phyloP scores from a whole-genome alignment of 2,888 invertebrate species.

The Epinotia ramella region DNA sequence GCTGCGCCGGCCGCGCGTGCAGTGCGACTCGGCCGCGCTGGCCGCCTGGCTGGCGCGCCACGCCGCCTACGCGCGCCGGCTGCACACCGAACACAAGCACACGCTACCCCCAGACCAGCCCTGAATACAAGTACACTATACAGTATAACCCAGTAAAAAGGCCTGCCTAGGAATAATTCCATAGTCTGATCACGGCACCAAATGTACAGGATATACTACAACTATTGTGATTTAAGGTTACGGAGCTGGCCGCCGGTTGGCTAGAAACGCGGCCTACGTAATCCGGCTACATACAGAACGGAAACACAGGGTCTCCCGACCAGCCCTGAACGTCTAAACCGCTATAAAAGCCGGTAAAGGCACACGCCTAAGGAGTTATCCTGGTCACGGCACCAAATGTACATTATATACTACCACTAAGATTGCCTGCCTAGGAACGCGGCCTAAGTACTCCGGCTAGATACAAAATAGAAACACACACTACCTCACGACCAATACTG shows the following conservation, averaged over 20 bases:
- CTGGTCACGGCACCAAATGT: neutral
- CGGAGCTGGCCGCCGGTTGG: neutral
- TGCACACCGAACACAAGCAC: constrained; percentile 92
- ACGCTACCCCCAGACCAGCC: constrained; percentile 81
- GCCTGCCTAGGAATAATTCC: neutral
- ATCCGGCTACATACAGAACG: neutral
- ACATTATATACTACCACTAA: neutral
- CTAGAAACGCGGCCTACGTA: neutral
- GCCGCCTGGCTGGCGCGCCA: constrained; percentile 90
- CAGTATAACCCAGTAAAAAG: neutral
- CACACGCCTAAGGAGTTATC: neutral
- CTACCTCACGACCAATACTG: too few relatives aligned
- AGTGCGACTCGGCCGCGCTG: constrained; percentile 90
- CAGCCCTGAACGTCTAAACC: too few relatives aligned
- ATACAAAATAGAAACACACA: too few relatives aligned
- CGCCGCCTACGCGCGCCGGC: constrained; percentile 95
- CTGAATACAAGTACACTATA: neutral
- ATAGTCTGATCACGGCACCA: neutral
- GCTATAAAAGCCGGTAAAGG: too few relatives aligned
- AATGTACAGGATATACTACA: neutral
- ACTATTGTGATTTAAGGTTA: neutral
- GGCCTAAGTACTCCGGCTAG: too few relatives aligned
- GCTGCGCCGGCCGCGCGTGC: constrained; percentile 86
- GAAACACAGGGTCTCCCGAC: too few relatives aligned
- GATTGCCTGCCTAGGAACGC: too few relatives aligned